These are phyloP conservation scores for Athene cunicularia DNA, from an alignment of 2,113 vertebrate species.

Conservation along the genomic window DNA sequence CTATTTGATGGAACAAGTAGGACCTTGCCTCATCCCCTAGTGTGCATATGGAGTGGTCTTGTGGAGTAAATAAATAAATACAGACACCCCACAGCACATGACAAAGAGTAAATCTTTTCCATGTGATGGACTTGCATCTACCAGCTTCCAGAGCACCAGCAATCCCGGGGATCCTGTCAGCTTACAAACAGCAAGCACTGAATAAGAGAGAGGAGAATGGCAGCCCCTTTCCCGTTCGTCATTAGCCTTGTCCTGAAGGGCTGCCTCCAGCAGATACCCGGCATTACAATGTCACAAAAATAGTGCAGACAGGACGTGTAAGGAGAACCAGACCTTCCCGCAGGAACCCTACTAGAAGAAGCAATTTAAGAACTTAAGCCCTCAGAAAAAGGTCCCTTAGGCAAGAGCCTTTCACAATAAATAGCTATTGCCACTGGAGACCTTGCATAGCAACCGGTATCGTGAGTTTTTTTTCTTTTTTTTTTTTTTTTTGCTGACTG, in stretches of 20 bases:
- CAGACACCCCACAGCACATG: not conserved
- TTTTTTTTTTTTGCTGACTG: slow-evolving; percentile 35
- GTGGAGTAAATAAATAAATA: slow-evolving; percentile 7
- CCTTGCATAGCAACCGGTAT: slow-evolving; percentile 57
- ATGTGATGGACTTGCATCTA: not conserved
- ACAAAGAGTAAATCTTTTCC: not conserved
- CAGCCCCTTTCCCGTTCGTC: not conserved
- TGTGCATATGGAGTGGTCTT: slow-evolving; percentile 23
- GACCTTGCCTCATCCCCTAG: slow-evolving; percentile 41
- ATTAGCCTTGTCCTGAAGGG: not conserved
- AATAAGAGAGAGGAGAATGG: not conserved
- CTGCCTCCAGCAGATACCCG: not conserved
- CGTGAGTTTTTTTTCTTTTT: not conserved
- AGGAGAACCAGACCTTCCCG: not conserved
- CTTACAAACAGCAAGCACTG: not conserved
- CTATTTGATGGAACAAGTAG: not conserved
- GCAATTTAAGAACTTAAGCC: slow-evolving; percentile 34
- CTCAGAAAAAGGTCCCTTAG: slow-evolving; percentile 38
- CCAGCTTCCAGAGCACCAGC: slow-evolving; percentile 45
- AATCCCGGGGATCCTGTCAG: not conserved
- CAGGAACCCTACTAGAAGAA: not conserved
- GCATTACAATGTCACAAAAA: not conserved
- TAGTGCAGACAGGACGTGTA: not conserved
- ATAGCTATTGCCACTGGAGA: not conserved
- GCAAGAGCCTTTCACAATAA: not conserved